Conservation (phyloP, 2,797 vertebrate species). For the Neosilurus mollespiculum region DNA sequence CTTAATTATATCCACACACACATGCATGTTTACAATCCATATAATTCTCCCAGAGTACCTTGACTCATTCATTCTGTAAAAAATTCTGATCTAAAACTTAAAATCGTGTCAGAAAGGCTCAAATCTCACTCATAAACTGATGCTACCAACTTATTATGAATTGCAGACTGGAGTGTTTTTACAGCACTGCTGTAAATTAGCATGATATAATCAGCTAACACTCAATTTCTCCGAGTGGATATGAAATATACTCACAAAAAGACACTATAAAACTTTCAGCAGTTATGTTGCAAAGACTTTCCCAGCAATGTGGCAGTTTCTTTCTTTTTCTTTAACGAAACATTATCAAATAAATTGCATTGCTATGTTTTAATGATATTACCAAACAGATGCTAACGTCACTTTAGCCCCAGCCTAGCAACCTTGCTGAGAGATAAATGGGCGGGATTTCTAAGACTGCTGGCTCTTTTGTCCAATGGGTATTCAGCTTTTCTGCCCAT, state of each 20-base stretch:
- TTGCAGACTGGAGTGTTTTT: neutral
- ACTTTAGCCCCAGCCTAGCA: neutral
- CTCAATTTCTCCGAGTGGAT: neutral
- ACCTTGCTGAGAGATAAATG: neutral
- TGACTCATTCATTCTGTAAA: neutral
- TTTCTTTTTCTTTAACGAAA: neutral
- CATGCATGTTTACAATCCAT: neutral
- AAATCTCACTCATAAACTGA: neutral
- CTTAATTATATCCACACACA: neutral
- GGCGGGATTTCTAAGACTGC: slow-evolving; percentile 51
- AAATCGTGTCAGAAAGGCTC: neutral
- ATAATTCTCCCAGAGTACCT: neutral
- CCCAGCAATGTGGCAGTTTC: neutral
- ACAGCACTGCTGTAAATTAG: neutral
- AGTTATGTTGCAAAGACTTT: neutral
- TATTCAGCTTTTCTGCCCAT: rapidly evolving
- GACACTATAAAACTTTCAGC: neutral
- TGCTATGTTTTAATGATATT: neutral
- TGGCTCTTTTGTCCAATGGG: slow-evolving; percentile 55
- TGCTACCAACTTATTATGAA: neutral
- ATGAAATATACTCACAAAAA: slow-evolving; percentile 3
- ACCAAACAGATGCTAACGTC: neutral
- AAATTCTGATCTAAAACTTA: neutral
- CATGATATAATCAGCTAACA: neutral
- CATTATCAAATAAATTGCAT: neutral